Base-by-base conservation (phyloP, 2,113 vertebrate genomes). In the Marmota flaviventris region DNA sequence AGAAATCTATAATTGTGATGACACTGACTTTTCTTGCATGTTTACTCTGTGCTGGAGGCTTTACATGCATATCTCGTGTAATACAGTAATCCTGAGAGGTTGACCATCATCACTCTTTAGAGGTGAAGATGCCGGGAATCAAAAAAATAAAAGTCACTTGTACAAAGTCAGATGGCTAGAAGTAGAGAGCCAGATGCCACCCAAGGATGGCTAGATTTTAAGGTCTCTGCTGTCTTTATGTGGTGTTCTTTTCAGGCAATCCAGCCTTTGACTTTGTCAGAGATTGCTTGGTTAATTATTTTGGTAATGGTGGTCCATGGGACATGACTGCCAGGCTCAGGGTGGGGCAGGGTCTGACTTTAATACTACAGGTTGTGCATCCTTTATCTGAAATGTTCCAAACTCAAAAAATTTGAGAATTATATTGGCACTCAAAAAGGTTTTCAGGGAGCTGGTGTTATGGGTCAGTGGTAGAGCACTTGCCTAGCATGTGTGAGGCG, bases 221-320 rank as follows among this genome's bases (percentile, higher is more conserved):
- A 12, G 39, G 34, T 58, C 85, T 77, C 9, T 75, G 72, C 61
- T 39, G 25, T 22, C n/a, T 75, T 51, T 58, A 61, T 32, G 32
- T 91, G 63, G 63, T 56, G 11, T 81, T 63, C 20, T 79, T 22
- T 94, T 81, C 24, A 77, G 42, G 82, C 24, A 85, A 18, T 34
- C 11, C 73, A 79, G 39, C 56, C 14, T 65, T 81, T 22, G 25
- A 22, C 58, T 53, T 90, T 51, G 87, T 82, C 63, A 96, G 88
- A 90, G 51, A n/a, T 69, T 61, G 48, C 81, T 37, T 95, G 56
- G 63, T 92, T 20, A 85, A 14, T 88, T 95, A 56, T 75, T 89
- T 89, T 83, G 61, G n/a, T 94, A 29, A 51, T 96, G 16, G 20
- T 42, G 25, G 48, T 85, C 77, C 69, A 34, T 67, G 34, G 63